These are phyloP conservation scores for Megalops cyprinoides DNA, from an alignment of 2,797 vertebrate species.

Conservation along the genomic window DNA sequence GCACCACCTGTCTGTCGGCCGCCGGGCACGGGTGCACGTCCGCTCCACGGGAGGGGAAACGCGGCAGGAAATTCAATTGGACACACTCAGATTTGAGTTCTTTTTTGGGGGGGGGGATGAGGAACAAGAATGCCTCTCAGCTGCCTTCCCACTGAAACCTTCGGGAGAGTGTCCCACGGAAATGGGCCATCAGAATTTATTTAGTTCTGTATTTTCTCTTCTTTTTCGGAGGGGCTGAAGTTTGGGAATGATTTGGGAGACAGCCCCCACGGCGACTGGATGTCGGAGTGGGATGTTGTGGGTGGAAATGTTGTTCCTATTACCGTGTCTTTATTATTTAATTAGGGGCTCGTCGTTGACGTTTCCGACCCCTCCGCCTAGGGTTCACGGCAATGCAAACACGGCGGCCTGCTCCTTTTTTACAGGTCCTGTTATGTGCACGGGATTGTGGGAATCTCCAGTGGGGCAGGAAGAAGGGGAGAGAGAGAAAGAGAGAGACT, in stretches of 20 bases:
- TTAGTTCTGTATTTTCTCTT: conserved; percentile 66
- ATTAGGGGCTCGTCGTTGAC: conserved; percentile 68
- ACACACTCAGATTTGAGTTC: conserved; percentile 62
- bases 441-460: conserved; percentile 13
- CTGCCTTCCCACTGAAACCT: conserved; percentile 48
- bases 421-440: not conserved
- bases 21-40: conserved; percentile 28
- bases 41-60: not conserved
- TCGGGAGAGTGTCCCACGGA: conserved; percentile 65
- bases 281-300: conserved; percentile 62
- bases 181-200: conserved; percentile 73
- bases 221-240: conserved; percentile 68
- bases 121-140: conserved; percentile 54
- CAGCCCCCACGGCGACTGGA: conserved; percentile 63
- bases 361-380: conserved; percentile 60
- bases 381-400: conserved; percentile 66
- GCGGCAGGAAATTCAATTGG: conserved; percentile 45
- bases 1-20: conserved; percentile 42
- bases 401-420: conserved; percentile 26
- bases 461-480: not conserved
- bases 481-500: not conserved
- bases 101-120: conserved; percentile 47
- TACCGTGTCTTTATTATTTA: conserved; percentile 64
- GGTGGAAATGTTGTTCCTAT: conserved; percentile 79
- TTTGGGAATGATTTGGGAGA: conserved; percentile 79